phyloP scores from a whole-genome alignment of 2,797 vertebrate species.

The Spinus olivaceus region DNA sequence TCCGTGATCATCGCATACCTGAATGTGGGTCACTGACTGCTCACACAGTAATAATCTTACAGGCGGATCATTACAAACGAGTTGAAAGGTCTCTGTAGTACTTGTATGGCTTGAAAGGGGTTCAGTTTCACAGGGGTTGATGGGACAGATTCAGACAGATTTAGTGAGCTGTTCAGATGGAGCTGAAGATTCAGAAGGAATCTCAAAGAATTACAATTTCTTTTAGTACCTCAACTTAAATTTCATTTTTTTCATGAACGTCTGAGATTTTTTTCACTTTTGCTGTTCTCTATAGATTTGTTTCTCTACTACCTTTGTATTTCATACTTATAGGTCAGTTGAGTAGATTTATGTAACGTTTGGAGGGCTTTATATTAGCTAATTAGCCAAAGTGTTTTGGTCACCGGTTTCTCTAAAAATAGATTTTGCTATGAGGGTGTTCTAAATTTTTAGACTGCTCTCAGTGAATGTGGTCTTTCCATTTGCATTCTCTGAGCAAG shows the following conservation, averaged over 20 bases:
- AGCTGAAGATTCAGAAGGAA: background rate
- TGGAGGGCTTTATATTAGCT: background rate
- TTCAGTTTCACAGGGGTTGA: background rate
- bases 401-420: background rate
- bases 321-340: background rate
- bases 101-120: background rate
- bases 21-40: background rate
- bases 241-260: background rate
- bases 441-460: background rate
- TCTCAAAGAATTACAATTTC: background rate
- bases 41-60: background rate
- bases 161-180: background rate
- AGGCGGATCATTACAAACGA: background rate
- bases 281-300: background rate
- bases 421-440: background rate
- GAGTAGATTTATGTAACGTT: background rate
- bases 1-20: fast-evolving
- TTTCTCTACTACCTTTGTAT: background rate
- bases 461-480: background rate
- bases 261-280: fast-evolving
- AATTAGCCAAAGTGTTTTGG: background rate
- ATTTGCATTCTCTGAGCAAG: background rate
- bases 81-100: background rate
- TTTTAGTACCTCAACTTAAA: background rate
- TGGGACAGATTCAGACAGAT: background rate